Conservation (phyloP, 37 sponge, comb jelly and placozoan genomes). For the Crambe crambe region DNA sequence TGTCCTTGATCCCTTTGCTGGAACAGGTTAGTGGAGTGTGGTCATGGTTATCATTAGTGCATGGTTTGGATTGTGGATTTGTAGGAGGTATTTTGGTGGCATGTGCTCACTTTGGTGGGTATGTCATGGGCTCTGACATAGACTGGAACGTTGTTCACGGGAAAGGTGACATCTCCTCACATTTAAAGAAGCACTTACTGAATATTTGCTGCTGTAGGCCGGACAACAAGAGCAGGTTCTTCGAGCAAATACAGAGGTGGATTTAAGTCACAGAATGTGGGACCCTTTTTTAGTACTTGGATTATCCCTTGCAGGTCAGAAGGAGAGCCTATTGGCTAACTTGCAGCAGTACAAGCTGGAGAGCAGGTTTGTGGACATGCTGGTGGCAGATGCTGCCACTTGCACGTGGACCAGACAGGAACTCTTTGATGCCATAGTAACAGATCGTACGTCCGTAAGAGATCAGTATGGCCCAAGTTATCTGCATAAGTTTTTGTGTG, state of each 20-base stretch:
- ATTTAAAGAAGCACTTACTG: neutral
- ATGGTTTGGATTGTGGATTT: neutral
- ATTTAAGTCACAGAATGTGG: neutral
- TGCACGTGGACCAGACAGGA: constrained; percentile 67
- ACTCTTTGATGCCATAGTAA: constrained; percentile 90
- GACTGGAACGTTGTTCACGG: constrained; percentile 84
- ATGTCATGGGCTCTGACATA: constrained; percentile 92
- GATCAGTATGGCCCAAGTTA: neutral
- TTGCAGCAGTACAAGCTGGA: constrained; percentile 80
- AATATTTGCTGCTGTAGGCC: neutral
- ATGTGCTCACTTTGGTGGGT: constrained; percentile 90
- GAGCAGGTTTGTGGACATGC: constrained; percentile 69
- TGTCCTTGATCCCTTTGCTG: constrained; percentile 96
- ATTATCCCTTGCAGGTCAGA: constrained; percentile 54
- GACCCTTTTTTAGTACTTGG: too few species aligned
- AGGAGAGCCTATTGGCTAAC: constrained; percentile 73
- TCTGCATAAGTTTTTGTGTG: neutral
- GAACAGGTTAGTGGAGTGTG: constrained; percentile 70
- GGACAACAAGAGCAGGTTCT: constrained; percentile 22
- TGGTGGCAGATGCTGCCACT: constrained; percentile 78
- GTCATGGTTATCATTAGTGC: too few species aligned
- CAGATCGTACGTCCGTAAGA: constrained; percentile 89
- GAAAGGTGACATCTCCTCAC: constrained; percentile 61
- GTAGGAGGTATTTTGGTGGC: constrained; percentile 86
- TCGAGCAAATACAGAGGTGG: constrained; percentile 43